Base-by-base conservation (phyloP, 2,113 vertebrate genomes). In the Tyto alba region DNA sequence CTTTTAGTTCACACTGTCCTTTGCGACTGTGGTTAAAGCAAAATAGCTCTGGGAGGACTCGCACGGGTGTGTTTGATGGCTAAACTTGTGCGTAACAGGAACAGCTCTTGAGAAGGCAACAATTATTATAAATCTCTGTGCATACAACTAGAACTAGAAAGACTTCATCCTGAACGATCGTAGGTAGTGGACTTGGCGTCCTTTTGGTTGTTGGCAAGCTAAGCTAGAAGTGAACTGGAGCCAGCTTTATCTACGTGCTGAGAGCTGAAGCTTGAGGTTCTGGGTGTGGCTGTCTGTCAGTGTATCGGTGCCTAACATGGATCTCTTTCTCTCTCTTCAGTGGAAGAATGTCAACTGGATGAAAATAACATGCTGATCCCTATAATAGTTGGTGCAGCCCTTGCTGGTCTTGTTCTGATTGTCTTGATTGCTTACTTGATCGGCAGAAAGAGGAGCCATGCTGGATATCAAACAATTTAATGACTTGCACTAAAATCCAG, bases 381-480 rank as follows among this genome's bases (percentile, higher is more conserved):
- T 90, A 99, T 99, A 68, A 98, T 99, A 26, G 99, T 99, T 26
- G 99, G 99, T 43, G 99, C 99, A 32, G 99, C 99, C 38, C 98
- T 99, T 45, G 99, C 99, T 1, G 99, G 99, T 62, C 99, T 99
- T 10, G 99, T 99, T 92, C 98, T 99, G 29, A 98, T 99, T 38
- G 99, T 99, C 52, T 98, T 99, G 91, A 96, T 99, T 69, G 99
- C 99, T 63, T 99, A 99, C 98, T 98, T 99, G 93, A 99, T 99
- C 43, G 99, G 99, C 93, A 98, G 99, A 89, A 99, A 99, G 98
- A 98, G 99, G 96, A 99, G 99, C 97, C 99, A 99, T 11, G 99
- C 99, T 10, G 99, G 99, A 96, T 99, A 99, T 97, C 99, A 99
- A 97, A 99, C 99, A 64, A 99, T 99, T 96, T 99, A 98, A 99